Base-by-base conservation (phyloP, 2,888 invertebrate genomes). In the Coleophora flavipennella region DNA sequence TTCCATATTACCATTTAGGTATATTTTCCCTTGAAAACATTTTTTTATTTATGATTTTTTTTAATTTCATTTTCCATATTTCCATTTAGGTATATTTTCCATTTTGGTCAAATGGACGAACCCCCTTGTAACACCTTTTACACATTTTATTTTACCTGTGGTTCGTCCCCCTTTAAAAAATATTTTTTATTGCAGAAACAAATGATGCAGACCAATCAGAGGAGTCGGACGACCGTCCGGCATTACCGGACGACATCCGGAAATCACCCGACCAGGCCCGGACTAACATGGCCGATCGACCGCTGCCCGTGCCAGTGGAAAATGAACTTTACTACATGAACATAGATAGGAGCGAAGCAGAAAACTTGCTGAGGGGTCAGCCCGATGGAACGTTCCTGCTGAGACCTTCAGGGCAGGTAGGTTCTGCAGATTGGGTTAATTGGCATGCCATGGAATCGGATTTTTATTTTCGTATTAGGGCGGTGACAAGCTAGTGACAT, bases 311-410 rank as follows among this genome's bases (percentile, higher is more conserved):
- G 44, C 85, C 85, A 1, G 76, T 85, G 31, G 85, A 85, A 46
- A 83, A 76, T 51, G 88, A 88, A 58, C 71, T 86, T 32, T 88
- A 85, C 51, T 88, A 86, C 67, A 87, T 86, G 80, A 73, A 84
- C 48, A 76, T 88, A 41, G 80, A 85, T 40, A 61, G 89, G 39
- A 64, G 62, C 3, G 78, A 78, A 44, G 88, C 87, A 0, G 88
- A 87, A 59, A 75, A 77, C 40, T 50, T 88, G 41, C 57, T 88
- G 50, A 69, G 64, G 38, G 84, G 85, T 2, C 86, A 85, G 46
- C 87, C 87, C n/a, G 87, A 87, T 58, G 89, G 89, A 8, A 86
- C 86, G 1, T 89, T 88, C 50, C 74, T 89, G 36, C 63, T 89
- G 46, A 69, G 88, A 38, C 89, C 88, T 35, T 86, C 87, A 1